phyloP scores from a whole-genome alignment of 2,113 vertebrate species.

The Nycticryphes semicollaris region DNA sequence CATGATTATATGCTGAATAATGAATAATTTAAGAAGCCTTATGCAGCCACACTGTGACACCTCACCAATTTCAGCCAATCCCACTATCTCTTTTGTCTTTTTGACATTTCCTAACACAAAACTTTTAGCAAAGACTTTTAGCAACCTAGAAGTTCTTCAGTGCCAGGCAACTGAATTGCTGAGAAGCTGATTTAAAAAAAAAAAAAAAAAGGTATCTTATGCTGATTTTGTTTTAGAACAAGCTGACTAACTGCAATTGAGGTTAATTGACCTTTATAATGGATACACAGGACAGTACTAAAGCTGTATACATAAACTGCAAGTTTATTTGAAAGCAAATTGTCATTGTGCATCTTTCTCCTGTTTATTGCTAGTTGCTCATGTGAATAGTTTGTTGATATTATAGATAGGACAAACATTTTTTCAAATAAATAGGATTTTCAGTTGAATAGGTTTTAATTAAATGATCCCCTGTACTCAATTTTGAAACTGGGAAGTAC shows the following conservation, averaged over 20 bases:
- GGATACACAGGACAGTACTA: constrained; percentile 59
- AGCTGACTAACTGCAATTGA: constrained; percentile 55
- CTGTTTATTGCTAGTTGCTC: constrained; percentile 75
- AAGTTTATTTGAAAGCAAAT: constrained; percentile 72
- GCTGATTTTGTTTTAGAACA: constrained; percentile 67
- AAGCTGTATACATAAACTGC: constrained; percentile 44
- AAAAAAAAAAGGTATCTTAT: neutral
- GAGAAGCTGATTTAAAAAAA: neutral
- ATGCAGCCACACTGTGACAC: neutral
- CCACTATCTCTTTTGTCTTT: neutral
- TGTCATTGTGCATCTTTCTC: constrained; percentile 67
- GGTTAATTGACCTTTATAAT: constrained; percentile 67
- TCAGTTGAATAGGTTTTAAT: constrained; percentile 79
- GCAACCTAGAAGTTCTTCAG: neutral
- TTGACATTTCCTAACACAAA: neutral
- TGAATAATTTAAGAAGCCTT: constrained; percentile 25
- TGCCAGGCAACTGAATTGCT: neutral
- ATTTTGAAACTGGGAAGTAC: constrained; percentile 53
- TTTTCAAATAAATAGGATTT: constrained; percentile 77
- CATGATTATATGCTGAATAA: constrained; percentile 39
- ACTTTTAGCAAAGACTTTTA: constrained; percentile 11
- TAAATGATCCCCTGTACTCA: constrained; percentile 63
- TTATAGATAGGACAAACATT: constrained; percentile 73
- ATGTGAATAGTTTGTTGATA: constrained; percentile 76
- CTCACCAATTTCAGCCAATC: neutral